A percentile compares a stretch with the other conserved stretches of the same genome.
These are phyloP conservation scores for Bradypodion pumilum DNA, from an alignment of 2,797 vertebrate species.

Conservation along the genomic window DNA sequence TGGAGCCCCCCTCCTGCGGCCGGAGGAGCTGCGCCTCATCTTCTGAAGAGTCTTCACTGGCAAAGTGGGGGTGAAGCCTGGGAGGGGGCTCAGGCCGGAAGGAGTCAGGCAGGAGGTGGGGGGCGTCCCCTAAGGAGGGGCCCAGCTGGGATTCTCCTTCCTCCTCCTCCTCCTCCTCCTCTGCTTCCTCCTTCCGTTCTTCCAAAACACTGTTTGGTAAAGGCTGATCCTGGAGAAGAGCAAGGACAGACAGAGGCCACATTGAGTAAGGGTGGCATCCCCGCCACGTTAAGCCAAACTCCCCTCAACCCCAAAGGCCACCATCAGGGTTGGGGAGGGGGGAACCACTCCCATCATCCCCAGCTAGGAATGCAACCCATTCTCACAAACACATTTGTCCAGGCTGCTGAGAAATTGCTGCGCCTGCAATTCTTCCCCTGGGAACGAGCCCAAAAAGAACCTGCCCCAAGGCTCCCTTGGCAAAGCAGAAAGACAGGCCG, in stretches of 20 bases:
- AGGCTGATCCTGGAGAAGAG: conserved; percentile 49
- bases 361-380: no score
- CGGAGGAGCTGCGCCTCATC: conserved; percentile 51
- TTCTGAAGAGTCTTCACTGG: conserved; percentile 63
- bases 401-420: no score
- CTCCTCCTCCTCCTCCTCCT: background rate
- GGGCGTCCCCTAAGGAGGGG: background rate
- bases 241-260: background rate
- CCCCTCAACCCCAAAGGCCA: no score
- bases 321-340: no score
- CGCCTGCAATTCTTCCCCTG: no score
- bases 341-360: no score
- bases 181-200: conserved; percentile 30
- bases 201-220: conserved; percentile 12
- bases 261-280: background rate
- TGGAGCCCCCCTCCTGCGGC: conserved; percentile 24
- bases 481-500: no score
- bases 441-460: no score
- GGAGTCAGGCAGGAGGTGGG: no score
- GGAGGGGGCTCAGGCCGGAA: background rate
- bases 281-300: no score
- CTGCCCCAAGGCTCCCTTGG: no score
- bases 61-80: conserved; percentile 29
- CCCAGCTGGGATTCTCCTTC: conserved; percentile 1
- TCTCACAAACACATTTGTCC: no score